Evolutionary conservation across 2,888 invertebrate species (phyloP), one percentile per base, ranked within the genome.

Genomic region (Liopterus haemorrhoidalis): DNA sequence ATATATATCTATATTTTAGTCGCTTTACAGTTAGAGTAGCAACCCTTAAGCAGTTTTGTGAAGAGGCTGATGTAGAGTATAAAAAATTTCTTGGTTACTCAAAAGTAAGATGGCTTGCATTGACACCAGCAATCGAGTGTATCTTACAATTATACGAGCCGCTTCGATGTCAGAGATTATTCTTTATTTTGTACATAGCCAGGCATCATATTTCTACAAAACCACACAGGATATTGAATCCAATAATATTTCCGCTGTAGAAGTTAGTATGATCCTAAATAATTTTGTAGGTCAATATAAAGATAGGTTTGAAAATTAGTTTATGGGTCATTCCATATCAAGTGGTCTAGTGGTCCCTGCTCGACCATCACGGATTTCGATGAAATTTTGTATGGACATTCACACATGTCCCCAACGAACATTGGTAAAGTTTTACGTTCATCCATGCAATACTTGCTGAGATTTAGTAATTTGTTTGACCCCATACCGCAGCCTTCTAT

Each of bases 131-230:
- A 11, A 19, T 57, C 49, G 48, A 54, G 32, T 46, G 53, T 28
- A 49, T 56, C 52, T 41, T 57, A 28, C 46, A 54, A 42, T 50
- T 57, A 50, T 56, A 46, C 54, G 51, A 56, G n/a, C 53, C 53
- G 33, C 50, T 56, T 15, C 48, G 48, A 41, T 52, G 30, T 51
- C 52, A 38, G 54, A 60, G 49, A 30, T 36, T 42, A 46, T 51
- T 33, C 44, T 56, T 25, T 50, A 51, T 54, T 57, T 59, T 54
- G 44, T 58, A 32, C 53, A 55, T 36, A 54, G 46, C 41, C 51
- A 55, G 47, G 55, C 54, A 35, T 48, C 48, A 37, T 46, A 53
- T 28, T 54, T 55, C 49, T n/a, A n/a, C n/a, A n/a, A n/a, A n/a
- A n/a, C n/a, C n/a, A n/a, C n/a, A n/a, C n/a, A n/a, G n/a, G n/a